These are phyloP conservation scores for Pangasius mekongensis DNA, from an alignment of 2,797 vertebrate genomes.

Conservation along the genomic window DNA sequence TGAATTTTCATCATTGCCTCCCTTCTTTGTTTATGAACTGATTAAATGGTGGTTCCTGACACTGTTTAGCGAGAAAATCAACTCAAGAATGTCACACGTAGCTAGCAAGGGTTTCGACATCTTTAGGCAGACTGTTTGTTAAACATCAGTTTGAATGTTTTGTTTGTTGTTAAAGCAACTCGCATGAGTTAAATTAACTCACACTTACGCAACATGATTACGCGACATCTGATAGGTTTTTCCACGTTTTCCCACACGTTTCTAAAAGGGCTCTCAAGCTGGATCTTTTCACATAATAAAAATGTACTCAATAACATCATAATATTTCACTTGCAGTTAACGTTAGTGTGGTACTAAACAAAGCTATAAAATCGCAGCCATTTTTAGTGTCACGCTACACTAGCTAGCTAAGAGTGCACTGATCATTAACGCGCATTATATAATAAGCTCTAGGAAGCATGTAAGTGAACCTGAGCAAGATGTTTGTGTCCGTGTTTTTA, in stretches of 20 bases:
- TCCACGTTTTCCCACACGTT: background rate
- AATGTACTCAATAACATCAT: background rate
- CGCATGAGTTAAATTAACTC: background rate
- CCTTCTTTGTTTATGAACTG: background rate
- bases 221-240: background rate
- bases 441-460: background rate
- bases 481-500: background rate
- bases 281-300: background rate
- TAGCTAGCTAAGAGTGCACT: background rate
- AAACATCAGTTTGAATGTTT: background rate
- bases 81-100: background rate
- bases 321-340: background rate
- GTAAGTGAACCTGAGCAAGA: background rate
- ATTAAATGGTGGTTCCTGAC: background rate
- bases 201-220: background rate
- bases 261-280: background rate
- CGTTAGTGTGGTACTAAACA: background rate
- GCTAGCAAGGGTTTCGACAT: background rate
- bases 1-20: background rate
- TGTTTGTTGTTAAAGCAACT: background rate
- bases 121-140: background rate
- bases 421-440: conserved; percentile 3
- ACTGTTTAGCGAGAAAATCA: background rate
- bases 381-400: background rate
- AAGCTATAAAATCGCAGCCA: background rate